phyloP scores from a whole-genome alignment of 2,888 invertebrate species.

The Mesochorus sp. region DNA sequence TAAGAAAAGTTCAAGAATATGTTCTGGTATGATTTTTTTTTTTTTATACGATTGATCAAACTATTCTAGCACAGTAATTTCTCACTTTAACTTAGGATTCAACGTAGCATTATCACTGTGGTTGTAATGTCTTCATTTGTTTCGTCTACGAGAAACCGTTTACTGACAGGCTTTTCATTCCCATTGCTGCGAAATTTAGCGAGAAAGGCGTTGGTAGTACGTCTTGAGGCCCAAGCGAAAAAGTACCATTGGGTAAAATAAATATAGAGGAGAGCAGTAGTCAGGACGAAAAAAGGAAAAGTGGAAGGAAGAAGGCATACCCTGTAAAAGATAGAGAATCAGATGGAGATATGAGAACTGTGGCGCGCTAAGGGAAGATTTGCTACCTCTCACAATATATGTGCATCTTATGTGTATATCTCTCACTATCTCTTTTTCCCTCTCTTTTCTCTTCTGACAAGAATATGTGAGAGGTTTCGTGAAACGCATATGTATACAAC shows the following conservation, averaged over 20 bases:
- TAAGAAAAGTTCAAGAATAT: too few species aligned
- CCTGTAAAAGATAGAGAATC: slow-evolving; percentile 55
- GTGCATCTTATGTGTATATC: slow-evolving; percentile 19
- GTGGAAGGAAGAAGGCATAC: slow-evolving; percentile 8
- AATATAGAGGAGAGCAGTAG: neutral
- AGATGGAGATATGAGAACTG: slow-evolving; percentile 49
- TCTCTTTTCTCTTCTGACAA: slow-evolving; percentile 7
- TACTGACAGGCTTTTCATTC: neutral
- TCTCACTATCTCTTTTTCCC: neutral
- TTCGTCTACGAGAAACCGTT: neutral
- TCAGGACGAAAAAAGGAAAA: neutral
- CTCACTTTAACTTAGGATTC: too few species aligned
- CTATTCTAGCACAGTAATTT: too few species aligned
- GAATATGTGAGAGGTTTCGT: slow-evolving; percentile 43
- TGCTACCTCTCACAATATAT: slow-evolving; percentile 42
- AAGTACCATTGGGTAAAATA: slow-evolving; percentile 3
- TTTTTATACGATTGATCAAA: too few species aligned
- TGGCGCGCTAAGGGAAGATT: slow-evolving; percentile 35
- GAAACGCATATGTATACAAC: slow-evolving; percentile 26
- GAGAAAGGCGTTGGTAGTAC: neutral
- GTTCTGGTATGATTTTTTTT: too few species aligned
- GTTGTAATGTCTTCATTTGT: neutral
- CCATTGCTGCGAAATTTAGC: neutral
- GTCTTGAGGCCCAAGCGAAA: neutral
- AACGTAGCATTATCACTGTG: neutral